Conservation (phyloP, 2,888 invertebrate genomes). For the Nomada hirtipes region DNA sequence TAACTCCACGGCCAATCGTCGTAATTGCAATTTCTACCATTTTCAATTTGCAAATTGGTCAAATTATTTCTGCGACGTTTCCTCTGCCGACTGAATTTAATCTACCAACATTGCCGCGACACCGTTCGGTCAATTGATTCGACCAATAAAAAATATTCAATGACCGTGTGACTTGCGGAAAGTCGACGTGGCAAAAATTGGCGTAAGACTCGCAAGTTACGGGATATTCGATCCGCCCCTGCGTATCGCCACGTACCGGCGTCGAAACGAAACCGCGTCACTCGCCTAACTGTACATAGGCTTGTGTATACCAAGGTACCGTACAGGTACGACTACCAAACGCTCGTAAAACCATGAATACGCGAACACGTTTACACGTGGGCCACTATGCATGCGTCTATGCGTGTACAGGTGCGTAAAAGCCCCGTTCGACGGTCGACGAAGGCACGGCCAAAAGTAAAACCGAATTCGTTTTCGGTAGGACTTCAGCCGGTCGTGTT, state of each 20-base stretch:
- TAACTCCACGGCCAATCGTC: neutral
- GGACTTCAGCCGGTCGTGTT: constrained; percentile 60
- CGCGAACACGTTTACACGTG: constrained; percentile 67
- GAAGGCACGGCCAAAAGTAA: constrained; percentile 79
- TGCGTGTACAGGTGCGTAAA: constrained; percentile 73
- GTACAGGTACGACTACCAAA: constrained; percentile 67
- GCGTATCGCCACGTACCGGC: constrained; percentile 71
- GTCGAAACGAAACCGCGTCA: constrained; percentile 81
- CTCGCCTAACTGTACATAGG: constrained; percentile 81
- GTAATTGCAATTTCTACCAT: too few relatives aligned
- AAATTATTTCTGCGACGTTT: too few relatives aligned
- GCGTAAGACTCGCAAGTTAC: neutral
- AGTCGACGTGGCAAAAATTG: constrained; percentile 4
- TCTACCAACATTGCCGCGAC: too few relatives aligned
- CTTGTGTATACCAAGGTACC: constrained; percentile 68
- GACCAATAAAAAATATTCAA: neutral
- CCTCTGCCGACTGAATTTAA: too few relatives aligned
- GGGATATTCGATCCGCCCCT: constrained; percentile 57
- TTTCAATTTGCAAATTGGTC: too few relatives aligned
- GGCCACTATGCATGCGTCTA: constrained; percentile 68
- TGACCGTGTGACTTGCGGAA: neutral
- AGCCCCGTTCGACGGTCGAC: constrained; percentile 74
- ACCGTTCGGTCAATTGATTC: neutral
- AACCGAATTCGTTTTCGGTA: constrained; percentile 83
- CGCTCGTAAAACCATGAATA: constrained; percentile 73